These are phyloP conservation scores for Ectemnius lituratus DNA, from an alignment of 2,888 invertebrate species.

Conservation along the genomic window DNA sequence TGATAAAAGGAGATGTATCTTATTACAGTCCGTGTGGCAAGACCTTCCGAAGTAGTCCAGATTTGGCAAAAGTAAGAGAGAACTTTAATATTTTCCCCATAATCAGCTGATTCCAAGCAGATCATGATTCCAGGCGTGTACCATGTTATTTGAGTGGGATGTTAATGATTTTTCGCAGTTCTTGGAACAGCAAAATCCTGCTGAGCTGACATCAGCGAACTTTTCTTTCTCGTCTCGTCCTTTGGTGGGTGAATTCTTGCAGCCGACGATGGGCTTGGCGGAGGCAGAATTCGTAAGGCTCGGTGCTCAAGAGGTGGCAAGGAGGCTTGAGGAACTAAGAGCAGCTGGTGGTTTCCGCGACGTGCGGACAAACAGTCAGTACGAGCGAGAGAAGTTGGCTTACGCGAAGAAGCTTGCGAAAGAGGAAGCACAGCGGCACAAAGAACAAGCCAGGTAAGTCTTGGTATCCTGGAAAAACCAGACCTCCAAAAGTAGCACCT, in stretches of 20 bases:
- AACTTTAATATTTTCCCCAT: background rate
- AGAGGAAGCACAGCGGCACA: constrained; percentile 81
- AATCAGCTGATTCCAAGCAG: no score
- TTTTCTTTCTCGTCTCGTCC: constrained; percentile 95
- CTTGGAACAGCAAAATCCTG: constrained; percentile 74
- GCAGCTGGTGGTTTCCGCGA: constrained; percentile 85
- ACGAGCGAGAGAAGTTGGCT: constrained; percentile 75
- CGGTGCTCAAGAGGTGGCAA: constrained; percentile 89
- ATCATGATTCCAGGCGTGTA: background rate
- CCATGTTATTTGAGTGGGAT: background rate
- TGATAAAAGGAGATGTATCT: constrained; percentile 94
- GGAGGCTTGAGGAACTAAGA: constrained; percentile 82
- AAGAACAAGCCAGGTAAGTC: constrained; percentile 77
- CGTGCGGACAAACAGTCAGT: constrained; percentile 72
- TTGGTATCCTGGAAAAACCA: background rate
- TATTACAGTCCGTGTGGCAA: constrained; percentile 87
- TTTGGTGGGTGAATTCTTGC: constrained; percentile 94
- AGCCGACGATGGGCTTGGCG: constrained; percentile 81
- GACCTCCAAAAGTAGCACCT: background rate
- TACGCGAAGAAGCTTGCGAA: constrained; percentile 87
- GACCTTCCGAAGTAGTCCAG: constrained; percentile 82
- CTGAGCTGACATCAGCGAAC: constrained; percentile 88
- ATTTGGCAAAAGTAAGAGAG: constrained; percentile 79
- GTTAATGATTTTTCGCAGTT: constrained; percentile 59
- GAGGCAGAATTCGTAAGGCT: constrained; percentile 87